phyloP scores from a whole-genome alignment of 30 jellyfish, hydroid and myxozoan species.

The Cassiopea andromeda region DNA sequence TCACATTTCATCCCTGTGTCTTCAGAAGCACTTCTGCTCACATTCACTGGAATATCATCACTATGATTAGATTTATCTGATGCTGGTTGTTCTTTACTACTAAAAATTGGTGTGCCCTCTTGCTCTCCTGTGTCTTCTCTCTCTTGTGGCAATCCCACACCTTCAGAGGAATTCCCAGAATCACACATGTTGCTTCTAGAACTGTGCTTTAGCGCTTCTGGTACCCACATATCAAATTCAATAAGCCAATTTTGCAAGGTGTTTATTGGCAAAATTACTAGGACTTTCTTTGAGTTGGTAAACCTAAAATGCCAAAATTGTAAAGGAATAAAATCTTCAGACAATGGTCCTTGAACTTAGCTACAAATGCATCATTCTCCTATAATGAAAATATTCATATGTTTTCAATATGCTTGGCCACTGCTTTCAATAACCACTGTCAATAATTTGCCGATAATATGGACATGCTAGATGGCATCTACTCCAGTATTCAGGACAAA shows the following conservation, averaged over 20 bases:
- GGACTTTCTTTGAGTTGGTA: constrained; percentile 82
- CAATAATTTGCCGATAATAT: no score
- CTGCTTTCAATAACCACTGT: no score
- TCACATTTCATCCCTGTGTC: not conserved
- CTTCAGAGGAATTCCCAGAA: not conserved
- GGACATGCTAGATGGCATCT: no score
- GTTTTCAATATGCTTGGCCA: no score
- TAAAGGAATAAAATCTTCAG: not conserved
- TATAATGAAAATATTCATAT: no score
- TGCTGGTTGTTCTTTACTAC: not conserved
- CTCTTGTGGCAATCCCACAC: not conserved
- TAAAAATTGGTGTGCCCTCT: not conserved
- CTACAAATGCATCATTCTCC: no score
- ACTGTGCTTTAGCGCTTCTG: constrained; percentile 42
- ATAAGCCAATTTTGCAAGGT: constrained; percentile 90
- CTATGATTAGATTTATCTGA: not conserved
- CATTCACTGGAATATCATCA: not conserved
- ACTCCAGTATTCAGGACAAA: no score
- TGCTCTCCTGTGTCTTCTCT: not conserved
- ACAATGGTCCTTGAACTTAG: no score
- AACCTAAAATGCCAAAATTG: constrained; percentile 20
- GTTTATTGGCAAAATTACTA: constrained; percentile 87
- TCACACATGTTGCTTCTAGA: not conserved
- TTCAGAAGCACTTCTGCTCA: not conserved
- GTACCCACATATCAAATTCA: constrained; percentile 95